Conservation (phyloP, 1,140 invertebrate genomes). For the Brachionus koreanus region DNA sequence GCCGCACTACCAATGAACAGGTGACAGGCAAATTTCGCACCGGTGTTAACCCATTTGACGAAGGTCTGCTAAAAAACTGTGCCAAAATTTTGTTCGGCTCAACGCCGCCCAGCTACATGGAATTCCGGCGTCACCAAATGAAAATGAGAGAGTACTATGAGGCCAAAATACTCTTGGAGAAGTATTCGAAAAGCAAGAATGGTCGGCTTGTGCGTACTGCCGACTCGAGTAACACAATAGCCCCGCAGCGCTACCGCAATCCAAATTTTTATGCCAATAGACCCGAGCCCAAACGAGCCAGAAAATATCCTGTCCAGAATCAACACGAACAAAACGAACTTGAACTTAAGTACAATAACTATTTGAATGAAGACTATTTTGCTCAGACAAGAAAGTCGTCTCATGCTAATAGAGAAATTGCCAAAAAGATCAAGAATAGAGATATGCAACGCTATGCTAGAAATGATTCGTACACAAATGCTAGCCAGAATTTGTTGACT, state of each 20-base stretch:
- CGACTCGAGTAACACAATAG: not conserved
- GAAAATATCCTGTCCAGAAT: not conserved
- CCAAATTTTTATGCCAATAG: not conserved
- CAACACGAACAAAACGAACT: not conserved
- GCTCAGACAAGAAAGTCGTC: not conserved
- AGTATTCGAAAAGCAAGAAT: not conserved
- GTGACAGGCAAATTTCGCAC: conserved; percentile 78
- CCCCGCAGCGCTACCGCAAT: not conserved
- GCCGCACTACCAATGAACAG: conserved; percentile 99
- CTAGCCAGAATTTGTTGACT: conserved; percentile 4
- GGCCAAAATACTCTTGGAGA: not conserved
- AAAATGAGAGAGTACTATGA: conserved; percentile 15
- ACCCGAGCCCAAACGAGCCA: not conserved
- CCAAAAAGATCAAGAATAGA: not conserved
- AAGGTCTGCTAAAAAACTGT: conserved; percentile 21
- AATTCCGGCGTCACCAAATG: not conserved
- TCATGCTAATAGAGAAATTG: not conserved
- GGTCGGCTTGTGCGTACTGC: not conserved
- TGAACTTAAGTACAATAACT: not conserved
- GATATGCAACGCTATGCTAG: not conserved
- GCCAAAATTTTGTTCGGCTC: conserved; percentile 30
- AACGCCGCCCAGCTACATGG: conserved; percentile 13
- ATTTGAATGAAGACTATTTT: conserved; percentile 4
- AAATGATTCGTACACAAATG: conserved; percentile 19
- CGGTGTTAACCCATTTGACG: conserved; percentile 80